These are phyloP conservation scores for Drosophila percnosoma DNA, from an alignment of 2,888 invertebrate genomes.

Conservation along the genomic window DNA sequence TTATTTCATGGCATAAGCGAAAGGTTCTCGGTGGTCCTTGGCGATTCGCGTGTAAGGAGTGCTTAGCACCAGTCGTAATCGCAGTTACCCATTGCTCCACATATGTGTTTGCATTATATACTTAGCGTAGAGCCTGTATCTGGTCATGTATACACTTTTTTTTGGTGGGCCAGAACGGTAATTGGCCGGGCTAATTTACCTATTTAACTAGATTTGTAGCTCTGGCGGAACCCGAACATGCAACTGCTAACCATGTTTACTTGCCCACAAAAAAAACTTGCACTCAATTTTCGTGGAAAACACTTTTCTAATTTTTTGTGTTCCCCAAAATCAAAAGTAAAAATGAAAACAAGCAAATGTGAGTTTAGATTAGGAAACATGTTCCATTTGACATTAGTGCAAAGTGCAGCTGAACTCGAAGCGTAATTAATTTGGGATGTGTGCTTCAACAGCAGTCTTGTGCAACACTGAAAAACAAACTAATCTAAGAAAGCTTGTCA, in stretches of 20 bases:
- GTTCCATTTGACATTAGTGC: constrained; percentile 50
- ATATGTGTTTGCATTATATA: constrained; percentile 15
- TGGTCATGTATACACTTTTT: constrained; percentile 34
- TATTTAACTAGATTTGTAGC: constrained; percentile 71
- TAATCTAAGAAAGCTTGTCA: constrained; percentile 49
- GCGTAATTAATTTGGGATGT: constrained; percentile 41
- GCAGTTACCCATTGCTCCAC: constrained; percentile 46
- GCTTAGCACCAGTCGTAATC: constrained; percentile 30
- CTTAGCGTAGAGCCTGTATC: constrained; percentile 30
- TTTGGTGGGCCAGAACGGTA: constrained; percentile 50
- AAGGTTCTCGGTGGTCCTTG: not conserved
- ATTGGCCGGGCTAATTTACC: constrained; percentile 73
- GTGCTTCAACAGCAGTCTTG: constrained; percentile 16
- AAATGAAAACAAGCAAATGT: constrained; percentile 13
- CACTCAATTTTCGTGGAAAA: constrained; percentile 63
- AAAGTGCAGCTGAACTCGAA: constrained; percentile 61
- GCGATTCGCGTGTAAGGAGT: constrained; percentile 44
- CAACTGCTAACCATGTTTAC: constrained; percentile 54
- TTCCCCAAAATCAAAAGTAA: not conserved
- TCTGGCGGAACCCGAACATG: constrained; percentile 49
- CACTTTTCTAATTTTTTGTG: constrained; percentile 47
- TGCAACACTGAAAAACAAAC: constrained; percentile 20
- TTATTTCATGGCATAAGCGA: constrained; percentile 33
- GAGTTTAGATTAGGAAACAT: constrained; percentile 25
- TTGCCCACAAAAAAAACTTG: constrained; percentile 20